Evolutionary conservation across 2,888 invertebrate genomes (phyloP).

Genomic region (Ditylenchus weischeri): DNA sequence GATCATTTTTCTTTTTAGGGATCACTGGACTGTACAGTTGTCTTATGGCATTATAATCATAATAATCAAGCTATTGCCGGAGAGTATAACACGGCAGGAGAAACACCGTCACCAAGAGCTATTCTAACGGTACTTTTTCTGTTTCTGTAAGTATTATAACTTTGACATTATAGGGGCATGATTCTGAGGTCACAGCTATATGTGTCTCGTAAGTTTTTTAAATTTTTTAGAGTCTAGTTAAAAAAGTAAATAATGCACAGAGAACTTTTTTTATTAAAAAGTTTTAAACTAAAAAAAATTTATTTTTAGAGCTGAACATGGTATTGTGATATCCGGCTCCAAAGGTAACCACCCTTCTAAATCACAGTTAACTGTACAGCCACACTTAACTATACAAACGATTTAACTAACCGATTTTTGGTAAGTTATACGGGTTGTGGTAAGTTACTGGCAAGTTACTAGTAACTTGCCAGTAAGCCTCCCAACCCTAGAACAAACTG

Average conservation of each 20-base stretch:
- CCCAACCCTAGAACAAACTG: too few species aligned
- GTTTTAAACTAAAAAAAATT: too few species aligned
- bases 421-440: too few species aligned
- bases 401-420: too few species aligned
- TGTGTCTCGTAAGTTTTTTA: constrained; percentile 67
- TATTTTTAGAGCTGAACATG: constrained; percentile 75
- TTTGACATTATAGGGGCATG: constrained; percentile 71
- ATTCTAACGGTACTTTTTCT: constrained; percentile 70
- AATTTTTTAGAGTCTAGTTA: neutral
- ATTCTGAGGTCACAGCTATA: constrained; percentile 88
- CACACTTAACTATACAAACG: too few species aligned
- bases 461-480: too few species aligned
- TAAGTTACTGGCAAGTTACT: too few species aligned
- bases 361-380: too few species aligned
- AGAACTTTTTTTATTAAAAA: too few species aligned
- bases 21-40: constrained; percentile 83
- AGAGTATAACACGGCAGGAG: constrained; percentile 71
- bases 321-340: constrained; percentile 92
- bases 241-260: too few species aligned
- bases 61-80: constrained; percentile 83
- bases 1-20: too few species aligned
- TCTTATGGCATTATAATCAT: constrained; percentile 93
- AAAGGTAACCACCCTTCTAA: constrained; percentile 63
- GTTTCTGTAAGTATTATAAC: too few species aligned
- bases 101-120: constrained; percentile 88